Evolutionary conservation across 2,113 vertebrate genomes (phyloP).

Genomic region (Phylloscopus whistleri): DNA sequence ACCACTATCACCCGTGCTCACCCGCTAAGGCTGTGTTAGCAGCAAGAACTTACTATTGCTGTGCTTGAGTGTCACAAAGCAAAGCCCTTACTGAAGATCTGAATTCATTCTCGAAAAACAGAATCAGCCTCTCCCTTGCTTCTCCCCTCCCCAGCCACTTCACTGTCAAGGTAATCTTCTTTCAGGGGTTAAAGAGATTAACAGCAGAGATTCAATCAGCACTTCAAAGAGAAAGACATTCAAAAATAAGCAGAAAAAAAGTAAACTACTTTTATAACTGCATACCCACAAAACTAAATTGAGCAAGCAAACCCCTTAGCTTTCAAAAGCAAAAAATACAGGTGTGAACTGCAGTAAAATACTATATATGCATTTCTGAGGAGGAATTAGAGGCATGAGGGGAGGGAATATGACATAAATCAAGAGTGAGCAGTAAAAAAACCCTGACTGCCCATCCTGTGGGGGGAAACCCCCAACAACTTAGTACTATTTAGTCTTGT

Average conservation of each 20-base stretch:
- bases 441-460: not conserved
- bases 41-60: not conserved
- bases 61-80: not conserved
- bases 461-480: not conserved
- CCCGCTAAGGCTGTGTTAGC: not conserved
- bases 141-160: not conserved
- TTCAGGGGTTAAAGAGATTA: constrained; percentile 35
- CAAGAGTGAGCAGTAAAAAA: not conserved
- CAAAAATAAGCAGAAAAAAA: not conserved
- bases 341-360: not conserved
- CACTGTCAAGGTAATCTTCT: constrained; percentile 33
- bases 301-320: not conserved
- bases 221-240: constrained; percentile 12
- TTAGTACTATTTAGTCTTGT: not conserved
- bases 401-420: not conserved
- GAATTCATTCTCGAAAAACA: not conserved
- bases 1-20: not conserved
- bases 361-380: not conserved
- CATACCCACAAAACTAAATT: not conserved
- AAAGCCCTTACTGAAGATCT: not conserved
- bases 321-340: not conserved
- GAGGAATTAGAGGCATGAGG: not conserved
- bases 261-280: not conserved
- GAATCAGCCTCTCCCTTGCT: not conserved
- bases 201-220: constrained; percentile 19